Evolutionary conservation across 2,113 vertebrate genomes (phyloP).

Genomic region (Emydura subglobosa): DNA sequence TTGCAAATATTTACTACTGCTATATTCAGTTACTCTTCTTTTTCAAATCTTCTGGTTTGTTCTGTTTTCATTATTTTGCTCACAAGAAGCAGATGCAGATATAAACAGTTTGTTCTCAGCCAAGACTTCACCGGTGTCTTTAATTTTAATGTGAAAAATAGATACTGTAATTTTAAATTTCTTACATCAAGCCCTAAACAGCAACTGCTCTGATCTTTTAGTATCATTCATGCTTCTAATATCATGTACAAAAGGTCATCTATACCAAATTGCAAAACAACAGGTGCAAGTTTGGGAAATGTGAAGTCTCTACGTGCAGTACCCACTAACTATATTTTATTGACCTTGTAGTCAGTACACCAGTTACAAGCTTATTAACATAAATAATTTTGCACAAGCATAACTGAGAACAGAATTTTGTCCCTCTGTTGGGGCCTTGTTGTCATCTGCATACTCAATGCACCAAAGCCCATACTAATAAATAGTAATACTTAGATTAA

Average conservation of each 20-base stretch:
- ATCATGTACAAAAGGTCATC: accelerated
- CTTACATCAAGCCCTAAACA: not conserved
- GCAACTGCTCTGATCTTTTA: not conserved
- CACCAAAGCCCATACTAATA: not conserved
- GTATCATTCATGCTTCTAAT: not conserved
- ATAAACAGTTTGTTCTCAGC: not conserved
- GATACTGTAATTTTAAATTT: accelerated
- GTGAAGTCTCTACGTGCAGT: accelerated
- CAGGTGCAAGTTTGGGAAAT: not conserved
- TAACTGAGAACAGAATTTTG: not conserved
- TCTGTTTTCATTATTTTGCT: not conserved
- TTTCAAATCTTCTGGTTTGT: not conserved
- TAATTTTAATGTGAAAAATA: not conserved
- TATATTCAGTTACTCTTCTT: not conserved
- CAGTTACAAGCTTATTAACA: accelerated
- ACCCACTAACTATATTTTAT: not conserved
- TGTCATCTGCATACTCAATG: not conserved
- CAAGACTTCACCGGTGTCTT: not conserved
- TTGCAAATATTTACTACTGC: not conserved
- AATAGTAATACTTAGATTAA: not conserved
- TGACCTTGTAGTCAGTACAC: accelerated
- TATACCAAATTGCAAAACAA: not conserved
- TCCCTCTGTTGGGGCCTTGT: not conserved
- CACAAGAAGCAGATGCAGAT: not conserved
- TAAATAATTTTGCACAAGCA: accelerated